phyloP scores from a whole-genome alignment of 2,888 invertebrate genomes.

The Mesorhabditis spiculigera region DNA sequence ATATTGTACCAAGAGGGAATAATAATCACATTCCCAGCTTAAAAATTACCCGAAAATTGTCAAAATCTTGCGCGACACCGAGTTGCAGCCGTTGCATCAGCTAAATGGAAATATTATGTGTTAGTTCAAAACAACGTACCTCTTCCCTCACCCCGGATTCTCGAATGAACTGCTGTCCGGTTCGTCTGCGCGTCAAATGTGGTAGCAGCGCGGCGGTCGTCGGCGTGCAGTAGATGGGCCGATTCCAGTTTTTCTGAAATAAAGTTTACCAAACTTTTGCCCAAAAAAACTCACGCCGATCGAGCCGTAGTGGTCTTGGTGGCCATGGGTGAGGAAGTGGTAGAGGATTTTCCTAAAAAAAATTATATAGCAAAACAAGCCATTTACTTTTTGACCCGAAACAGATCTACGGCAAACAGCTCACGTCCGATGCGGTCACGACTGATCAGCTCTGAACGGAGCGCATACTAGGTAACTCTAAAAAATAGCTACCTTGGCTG shows the following conservation, averaged over 20 bases:
- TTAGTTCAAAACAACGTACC: background rate
- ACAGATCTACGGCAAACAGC: too few relatives aligned
- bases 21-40: background rate
- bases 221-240: background rate
- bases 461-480: too few relatives aligned
- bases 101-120: background rate
- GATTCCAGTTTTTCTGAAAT: background rate
- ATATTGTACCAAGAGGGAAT: too few relatives aligned
- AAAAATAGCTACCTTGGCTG: too few relatives aligned
- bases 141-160: background rate
- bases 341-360: background rate
- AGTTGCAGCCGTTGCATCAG: background rate
- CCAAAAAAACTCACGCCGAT: background rate
- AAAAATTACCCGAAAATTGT: background rate
- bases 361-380: too few relatives aligned
- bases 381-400: too few relatives aligned
- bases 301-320: background rate
- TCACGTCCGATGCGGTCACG: too few relatives aligned
- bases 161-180: background rate
- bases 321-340: background rate
- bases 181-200: background rate
- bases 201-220: conserved; percentile 2
- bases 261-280: too few relatives aligned
- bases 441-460: too few relatives aligned
- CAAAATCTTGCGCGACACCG: conserved; percentile 2